A percentile compares a stretch with the other conserved stretches of the same genome.
Evolutionary conservation across 2,888 invertebrate species (phyloP).

Genomic region (Augochlorella aurata): DNA sequence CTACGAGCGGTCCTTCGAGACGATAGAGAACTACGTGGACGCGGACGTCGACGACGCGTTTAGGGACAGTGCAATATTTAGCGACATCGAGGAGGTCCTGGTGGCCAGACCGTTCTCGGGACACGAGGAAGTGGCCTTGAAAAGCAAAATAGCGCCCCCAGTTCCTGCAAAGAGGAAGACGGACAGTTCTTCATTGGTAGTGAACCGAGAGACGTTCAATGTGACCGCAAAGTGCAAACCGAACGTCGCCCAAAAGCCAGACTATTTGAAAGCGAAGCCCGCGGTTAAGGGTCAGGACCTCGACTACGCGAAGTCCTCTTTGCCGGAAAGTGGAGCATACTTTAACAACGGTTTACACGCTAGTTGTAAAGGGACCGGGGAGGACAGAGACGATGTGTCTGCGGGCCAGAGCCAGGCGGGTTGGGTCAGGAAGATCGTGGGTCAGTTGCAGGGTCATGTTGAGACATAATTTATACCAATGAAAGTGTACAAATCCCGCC

Average conservation of each 20-base stretch:
- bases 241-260: slow-evolving; percentile 73
- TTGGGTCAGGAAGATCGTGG: slow-evolving; percentile 80
- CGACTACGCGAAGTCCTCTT: slow-evolving; percentile 24
- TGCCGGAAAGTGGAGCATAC: slow-evolving; percentile 16
- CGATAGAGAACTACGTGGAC: slow-evolving; percentile 87
- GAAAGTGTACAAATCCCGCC: slow-evolving; percentile 52
- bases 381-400: slow-evolving; percentile 77
- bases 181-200: slow-evolving; percentile 24
- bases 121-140: slow-evolving; percentile 26
- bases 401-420: slow-evolving; percentile 80
- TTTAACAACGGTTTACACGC: slow-evolving; percentile 8
- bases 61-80: slow-evolving; percentile 92
- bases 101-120: slow-evolving; percentile 47
- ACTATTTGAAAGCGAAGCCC: slow-evolving; percentile 67
- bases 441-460: slow-evolving; percentile 77
- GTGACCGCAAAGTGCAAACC: slow-evolving; percentile 65
- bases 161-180: slow-evolving; percentile 71
- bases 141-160: slow-evolving; percentile 72
- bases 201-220: slow-evolving; percentile 5
- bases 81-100: slow-evolving; percentile 86
- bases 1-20: slow-evolving; percentile 90
- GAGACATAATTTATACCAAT: slow-evolving; percentile 73
- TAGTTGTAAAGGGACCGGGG: slow-evolving; percentile 26
- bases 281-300: slow-evolving; percentile 43
- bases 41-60: slow-evolving; percentile 87